A percentile compares a stretch with the other conserved stretches of the same genome.
Conservation (phyloP, 2,797 vertebrate genomes). For the Nothura maculosa region DNA sequence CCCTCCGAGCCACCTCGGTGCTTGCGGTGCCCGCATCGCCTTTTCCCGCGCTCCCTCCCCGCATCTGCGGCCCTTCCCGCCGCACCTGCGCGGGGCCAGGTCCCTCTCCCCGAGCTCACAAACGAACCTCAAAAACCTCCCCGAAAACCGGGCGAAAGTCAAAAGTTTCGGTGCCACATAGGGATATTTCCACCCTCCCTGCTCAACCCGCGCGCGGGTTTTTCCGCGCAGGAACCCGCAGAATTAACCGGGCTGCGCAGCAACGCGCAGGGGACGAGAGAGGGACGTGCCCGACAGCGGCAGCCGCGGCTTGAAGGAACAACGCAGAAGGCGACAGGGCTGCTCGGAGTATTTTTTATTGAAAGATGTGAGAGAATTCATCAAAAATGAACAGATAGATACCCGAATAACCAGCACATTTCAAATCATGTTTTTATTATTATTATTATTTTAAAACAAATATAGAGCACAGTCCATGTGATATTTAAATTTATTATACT, state of each 20-base stretch:
- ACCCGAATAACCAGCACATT: constrained; percentile 92
- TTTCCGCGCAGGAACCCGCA: not conserved
- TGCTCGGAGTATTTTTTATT: constrained; percentile 86
- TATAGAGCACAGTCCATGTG: constrained; percentile 79
- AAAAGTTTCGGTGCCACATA: not conserved
- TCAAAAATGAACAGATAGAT: constrained; percentile 80
- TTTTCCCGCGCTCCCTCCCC: no score
- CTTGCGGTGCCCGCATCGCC: no score
- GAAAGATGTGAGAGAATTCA: constrained; percentile 92
- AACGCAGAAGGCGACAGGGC: not conserved
- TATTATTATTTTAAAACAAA: constrained; percentile 82
- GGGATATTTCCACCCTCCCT: not conserved
- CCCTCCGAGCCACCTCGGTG: no score
- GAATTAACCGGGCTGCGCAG: no score
- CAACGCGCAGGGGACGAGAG: not conserved
- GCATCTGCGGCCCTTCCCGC: not conserved
- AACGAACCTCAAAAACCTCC: not conserved
- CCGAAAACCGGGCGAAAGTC: not conserved
- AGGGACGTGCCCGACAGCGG: not conserved
- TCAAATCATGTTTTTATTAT: constrained; percentile 80
- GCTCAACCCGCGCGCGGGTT: not conserved
- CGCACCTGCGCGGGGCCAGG: not conserved
- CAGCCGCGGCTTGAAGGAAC: no score
- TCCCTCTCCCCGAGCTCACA: not conserved
- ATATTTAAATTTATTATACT: constrained; percentile 83